phyloP scores from a whole-genome alignment of 2,113 vertebrate species.

The Phalacrocorax brasilianus region DNA sequence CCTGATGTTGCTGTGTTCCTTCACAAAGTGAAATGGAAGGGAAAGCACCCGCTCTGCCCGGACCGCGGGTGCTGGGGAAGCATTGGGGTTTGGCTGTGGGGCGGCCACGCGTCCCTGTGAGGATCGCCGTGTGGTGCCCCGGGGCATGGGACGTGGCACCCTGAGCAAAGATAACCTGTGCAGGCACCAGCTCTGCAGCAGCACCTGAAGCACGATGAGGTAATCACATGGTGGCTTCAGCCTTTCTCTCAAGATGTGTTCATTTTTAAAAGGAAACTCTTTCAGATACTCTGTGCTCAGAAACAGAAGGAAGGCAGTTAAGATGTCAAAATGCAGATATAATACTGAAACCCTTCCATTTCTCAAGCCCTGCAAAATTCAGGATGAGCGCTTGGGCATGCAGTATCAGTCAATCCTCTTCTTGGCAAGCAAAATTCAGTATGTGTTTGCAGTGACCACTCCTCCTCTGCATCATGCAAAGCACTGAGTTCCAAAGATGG shows the following conservation, averaged over 20 bases:
- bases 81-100: fast-evolving
- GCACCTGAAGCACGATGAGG: neutral
- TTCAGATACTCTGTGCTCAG: neutral
- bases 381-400: neutral
- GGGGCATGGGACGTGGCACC: neutral
- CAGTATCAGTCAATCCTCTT: neutral
- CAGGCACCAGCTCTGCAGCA: neutral
- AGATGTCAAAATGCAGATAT: neutral
- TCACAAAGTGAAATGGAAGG: neutral
- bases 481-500: neutral
- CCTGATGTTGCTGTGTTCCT: neutral
- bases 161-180: fast-evolving
- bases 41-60: fast-evolving
- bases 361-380: neutral
- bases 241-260: neutral
- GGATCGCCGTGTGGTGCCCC: neutral
- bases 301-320: neutral
- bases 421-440: neutral
- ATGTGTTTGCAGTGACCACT: neutral
- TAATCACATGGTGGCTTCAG: neutral
- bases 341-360: neutral
- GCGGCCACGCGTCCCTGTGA: neutral
- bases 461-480: neutral
- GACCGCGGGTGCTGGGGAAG: fast-evolving
- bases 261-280: neutral